These are phyloP conservation scores for Hucho hucho DNA, from an alignment of 2,113 vertebrate species.

Conservation along the genomic window DNA sequence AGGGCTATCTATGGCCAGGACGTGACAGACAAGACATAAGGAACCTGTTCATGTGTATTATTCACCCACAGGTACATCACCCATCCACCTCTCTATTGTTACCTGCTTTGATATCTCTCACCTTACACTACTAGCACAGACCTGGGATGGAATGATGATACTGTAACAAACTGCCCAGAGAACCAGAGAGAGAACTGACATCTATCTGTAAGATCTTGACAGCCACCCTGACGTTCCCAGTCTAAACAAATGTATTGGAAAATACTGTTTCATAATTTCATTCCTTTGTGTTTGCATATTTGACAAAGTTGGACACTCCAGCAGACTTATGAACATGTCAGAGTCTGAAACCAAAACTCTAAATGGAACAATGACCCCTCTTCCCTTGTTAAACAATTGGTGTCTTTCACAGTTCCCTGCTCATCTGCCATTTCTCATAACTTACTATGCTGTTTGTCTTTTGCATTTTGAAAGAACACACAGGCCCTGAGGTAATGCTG, in stretches of 20 bases:
- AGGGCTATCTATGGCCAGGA: too few relatives aligned
- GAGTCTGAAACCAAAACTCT: too few relatives aligned
- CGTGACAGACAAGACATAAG: background rate
- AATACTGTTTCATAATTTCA: background rate
- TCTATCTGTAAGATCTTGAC: background rate
- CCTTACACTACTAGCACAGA: slow-evolving; percentile 2
- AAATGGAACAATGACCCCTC: too few relatives aligned
- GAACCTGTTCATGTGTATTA: background rate
- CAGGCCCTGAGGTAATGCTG: background rate
- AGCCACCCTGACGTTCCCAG: background rate
- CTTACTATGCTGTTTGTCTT: too few relatives aligned
- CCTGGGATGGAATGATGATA: background rate
- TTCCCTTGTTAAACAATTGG: too few relatives aligned
- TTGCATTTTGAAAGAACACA: background rate
- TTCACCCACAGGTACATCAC: background rate
- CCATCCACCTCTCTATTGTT: background rate
- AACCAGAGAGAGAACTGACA: background rate
- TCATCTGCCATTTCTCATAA: too few relatives aligned
- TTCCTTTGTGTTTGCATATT: too few relatives aligned
- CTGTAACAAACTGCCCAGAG: background rate
- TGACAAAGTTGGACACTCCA: too few relatives aligned
- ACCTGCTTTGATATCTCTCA: background rate
- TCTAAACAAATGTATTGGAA: background rate
- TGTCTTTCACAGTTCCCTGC: too few relatives aligned
- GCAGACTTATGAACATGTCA: too few relatives aligned